Conservation (phyloP, 2,888 invertebrate genomes). For the Cacoxenus indagator region DNA sequence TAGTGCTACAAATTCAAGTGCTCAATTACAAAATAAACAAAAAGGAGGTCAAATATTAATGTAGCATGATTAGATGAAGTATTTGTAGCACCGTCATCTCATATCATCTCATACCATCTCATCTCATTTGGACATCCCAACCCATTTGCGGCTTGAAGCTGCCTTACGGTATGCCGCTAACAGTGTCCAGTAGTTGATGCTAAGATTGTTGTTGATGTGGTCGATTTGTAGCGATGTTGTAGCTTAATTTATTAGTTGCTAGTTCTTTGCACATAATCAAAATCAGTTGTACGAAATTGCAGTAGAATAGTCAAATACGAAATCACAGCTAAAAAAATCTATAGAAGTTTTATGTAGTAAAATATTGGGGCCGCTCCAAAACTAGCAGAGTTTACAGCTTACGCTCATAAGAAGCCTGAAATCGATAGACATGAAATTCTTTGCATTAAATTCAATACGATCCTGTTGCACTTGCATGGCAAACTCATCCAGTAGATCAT, state of each 20-base stretch:
- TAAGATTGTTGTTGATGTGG: background rate
- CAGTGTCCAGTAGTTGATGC: background rate
- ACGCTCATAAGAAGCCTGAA: conserved; percentile 58
- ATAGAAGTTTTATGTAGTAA: background rate
- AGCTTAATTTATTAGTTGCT: no score
- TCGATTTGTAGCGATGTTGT: no score
- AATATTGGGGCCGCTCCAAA: background rate
- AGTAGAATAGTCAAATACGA: conserved; percentile 59
- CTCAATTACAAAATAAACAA: no score
- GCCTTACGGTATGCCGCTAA: no score
- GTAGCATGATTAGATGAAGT: no score
- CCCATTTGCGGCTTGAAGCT: no score
- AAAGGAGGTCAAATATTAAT: no score
- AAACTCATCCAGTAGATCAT: conserved; percentile 50
- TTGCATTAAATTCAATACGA: conserved; percentile 48
- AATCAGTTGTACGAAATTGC: conserved; percentile 49
- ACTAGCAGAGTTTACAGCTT: conserved; percentile 1
- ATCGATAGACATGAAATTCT: conserved; percentile 54
- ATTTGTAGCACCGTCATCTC: no score
- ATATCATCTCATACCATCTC: no score
- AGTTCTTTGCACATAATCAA: background rate
- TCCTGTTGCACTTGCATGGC: conserved; percentile 57
- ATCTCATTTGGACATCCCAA: no score
- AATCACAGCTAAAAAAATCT: conserved; percentile 55
- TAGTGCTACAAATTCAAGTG: no score